Base-by-base conservation (phyloP, 2,888 invertebrate genomes). In the Sericinus montela region DNA sequence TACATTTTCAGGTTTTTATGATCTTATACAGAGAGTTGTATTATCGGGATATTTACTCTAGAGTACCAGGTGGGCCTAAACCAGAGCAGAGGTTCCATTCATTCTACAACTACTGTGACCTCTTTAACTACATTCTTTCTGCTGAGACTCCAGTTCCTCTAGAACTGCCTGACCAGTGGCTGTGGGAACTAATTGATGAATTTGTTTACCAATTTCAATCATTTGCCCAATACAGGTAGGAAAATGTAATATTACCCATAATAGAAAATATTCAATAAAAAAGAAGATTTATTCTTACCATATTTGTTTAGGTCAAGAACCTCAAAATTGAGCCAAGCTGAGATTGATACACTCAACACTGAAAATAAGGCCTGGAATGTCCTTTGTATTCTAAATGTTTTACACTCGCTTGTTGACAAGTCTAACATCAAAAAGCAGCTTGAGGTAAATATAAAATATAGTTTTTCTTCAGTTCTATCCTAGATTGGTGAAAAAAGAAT, bases 151-250 rank as follows among this genome's bases (percentile, higher is more conserved):
- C 98, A 0, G 96, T 98, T 0, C 92, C 94, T 1, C 83, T 98
- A 43, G 97, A 97, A 73, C 81, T 99, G 51, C 99, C 99, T 9
- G 98, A 99, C 84, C 95, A 98, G 71, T 99, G 99, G 99, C 89
- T 99, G 25, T 99, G 99, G 99, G 99, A 99, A 78, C 93, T 99
- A 44, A 96, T 99, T 60, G 99, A 99, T 85, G 99, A 99, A 77
- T 99, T 99, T 85, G 98, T 99, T 34, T 99, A 99, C 73, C 99
- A 99, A 85, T 95, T 98, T 86, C 96, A 97, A 88, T 94, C 97
- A 53, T 95, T 96, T 72, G 94, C 95, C 0, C 96, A 96, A 72
- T 96, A 95, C 70, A 92, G 94, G 69, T 94, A 91, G 60, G 7
- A 13, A 0, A 16, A 15, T 32, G 9, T 35, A 10, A 11, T 11